Base-by-base conservation (phyloP, 2,113 vertebrate genomes). In the Promerops cafer region DNA sequence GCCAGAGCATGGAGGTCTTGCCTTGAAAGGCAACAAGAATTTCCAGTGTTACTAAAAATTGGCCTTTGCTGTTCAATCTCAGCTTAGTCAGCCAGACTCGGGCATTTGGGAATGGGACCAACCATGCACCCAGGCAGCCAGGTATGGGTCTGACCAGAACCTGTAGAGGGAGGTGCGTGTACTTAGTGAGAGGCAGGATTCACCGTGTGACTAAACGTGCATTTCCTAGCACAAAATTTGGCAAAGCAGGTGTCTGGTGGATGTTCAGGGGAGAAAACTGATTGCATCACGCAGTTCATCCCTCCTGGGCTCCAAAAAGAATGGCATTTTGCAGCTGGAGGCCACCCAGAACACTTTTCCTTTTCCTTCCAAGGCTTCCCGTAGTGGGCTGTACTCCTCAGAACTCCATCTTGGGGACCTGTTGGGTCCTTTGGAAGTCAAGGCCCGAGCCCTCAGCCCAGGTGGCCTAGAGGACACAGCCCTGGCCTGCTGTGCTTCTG, bases 181-280 rank as follows among this genome's bases (percentile, higher is more conserved):
- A 5, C 50, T 71, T 68, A 40, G 23, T 18, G 79, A 66, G 74
- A 74, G 52, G 37, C 37, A 42, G 35, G 42, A n/a, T 54, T 17
- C 1, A 0, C 21, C 3, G 1, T 21, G 69, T 61, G 9, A 40
- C 23, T 16, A 65, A 52, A 49, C 0, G 0, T 6, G 6, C 22
- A 10, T 81, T 83, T 82, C 72, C 26, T 28, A 53, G 30, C 40
- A 31, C 7, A 27, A 17, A 69, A 31, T 56, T 50, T 64, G 68
- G 54, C 64, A 83, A 60, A 56, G 21, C 31, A 27, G 44, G 28
- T 37, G 13, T 57, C 45, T 70, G 45, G 30, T 17, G 40, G 31
- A 16, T 1, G 0, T 59, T 53, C 40, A 47, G 22, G 30, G 31
- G 8, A 80, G 19, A 53, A 61, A 70, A 22, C 1, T 50, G 18